Conservation (phyloP, 2,888 invertebrate species). For the Archips xylosteana region DNA sequence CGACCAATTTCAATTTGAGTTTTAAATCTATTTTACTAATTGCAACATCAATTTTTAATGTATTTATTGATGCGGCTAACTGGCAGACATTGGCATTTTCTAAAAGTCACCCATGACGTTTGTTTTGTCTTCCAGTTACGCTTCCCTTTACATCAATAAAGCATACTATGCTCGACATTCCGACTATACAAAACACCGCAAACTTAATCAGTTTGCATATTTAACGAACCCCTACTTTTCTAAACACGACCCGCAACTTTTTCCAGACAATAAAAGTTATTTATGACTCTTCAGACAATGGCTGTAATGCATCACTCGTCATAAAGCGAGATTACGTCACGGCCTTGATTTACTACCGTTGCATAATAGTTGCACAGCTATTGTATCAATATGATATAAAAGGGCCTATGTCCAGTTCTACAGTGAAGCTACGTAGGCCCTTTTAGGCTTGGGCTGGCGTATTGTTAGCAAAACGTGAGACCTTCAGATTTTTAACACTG, state of each 20-base stretch:
- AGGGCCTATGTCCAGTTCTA: neutral
- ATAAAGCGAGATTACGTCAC: conserved; percentile 80
- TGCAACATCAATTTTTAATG: too few species aligned
- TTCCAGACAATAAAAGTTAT: conserved; percentile 73
- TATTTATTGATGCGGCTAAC: too few species aligned
- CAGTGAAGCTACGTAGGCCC: neutral
- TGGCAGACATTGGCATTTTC: too few species aligned
- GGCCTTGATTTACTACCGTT: conserved; percentile 77
- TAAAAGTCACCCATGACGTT: too few species aligned
- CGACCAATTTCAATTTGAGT: too few species aligned
- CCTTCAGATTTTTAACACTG: conserved; percentile 7
- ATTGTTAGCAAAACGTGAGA: conserved; percentile 11
- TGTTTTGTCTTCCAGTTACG: too few species aligned
- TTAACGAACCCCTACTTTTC: conserved; percentile 30
- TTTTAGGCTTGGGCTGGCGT: neutral
- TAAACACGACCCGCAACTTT: conserved; percentile 25
- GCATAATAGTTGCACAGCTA: conserved; percentile 47
- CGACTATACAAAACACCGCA: neutral
- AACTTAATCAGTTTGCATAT: neutral
- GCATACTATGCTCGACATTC: neutral
- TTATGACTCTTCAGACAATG: conserved; percentile 74
- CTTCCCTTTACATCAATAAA: too few species aligned
- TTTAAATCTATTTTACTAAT: too few species aligned
- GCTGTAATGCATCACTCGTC: conserved; percentile 80
- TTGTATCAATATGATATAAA: conserved; percentile 12